Evolutionary conservation across 2,113 vertebrate species (phyloP).

Genomic region (Amia ocellicauda): DNA sequence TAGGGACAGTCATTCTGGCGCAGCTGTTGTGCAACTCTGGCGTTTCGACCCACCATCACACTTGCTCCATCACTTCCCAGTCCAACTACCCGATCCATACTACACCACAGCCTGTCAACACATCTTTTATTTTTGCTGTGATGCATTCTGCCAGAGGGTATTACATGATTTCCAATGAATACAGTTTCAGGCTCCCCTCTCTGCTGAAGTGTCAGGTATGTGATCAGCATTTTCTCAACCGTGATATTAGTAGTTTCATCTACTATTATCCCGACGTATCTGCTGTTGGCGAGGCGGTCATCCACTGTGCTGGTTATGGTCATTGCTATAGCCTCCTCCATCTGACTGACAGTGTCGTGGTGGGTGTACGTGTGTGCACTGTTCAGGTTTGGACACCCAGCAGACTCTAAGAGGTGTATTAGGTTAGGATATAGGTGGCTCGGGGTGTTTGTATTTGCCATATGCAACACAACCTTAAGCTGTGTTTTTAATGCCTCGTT

Average conservation of each 20-base stretch:
- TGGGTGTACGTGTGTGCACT: conserved; percentile 14
- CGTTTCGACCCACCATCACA: conserved; percentile 16
- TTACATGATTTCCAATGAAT: neutral
- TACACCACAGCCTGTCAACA: conserved; percentile 2
- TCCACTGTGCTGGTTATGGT: conserved; percentile 11
- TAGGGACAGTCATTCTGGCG: conserved; percentile 16
- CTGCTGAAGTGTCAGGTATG: conserved; percentile 10
- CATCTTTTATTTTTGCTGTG: too few relatives aligned
- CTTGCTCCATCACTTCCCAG: conserved; percentile 11
- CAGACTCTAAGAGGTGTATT: conserved; percentile 11
- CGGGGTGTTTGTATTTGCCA: conserved; percentile 17
- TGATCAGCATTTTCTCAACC: conserved; percentile 6
- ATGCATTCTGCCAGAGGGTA: conserved; percentile 1
- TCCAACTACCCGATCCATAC: conserved; percentile 2
- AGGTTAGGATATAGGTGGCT: conserved; percentile 13
- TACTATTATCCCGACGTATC: conserved; percentile 14
- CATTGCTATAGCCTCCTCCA: conserved; percentile 10
- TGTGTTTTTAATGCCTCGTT: conserved; percentile 11
- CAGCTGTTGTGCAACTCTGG: conserved; percentile 2
- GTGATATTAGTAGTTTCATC: conserved; percentile 15
- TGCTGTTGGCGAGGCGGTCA: conserved; percentile 19
- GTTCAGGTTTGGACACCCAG: conserved; percentile 21
- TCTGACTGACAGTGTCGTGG: conserved; percentile 18
- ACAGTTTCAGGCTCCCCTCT: conserved; percentile 9
- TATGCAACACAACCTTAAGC: conserved; percentile 17